Base-by-base conservation (phyloP, 2,888 invertebrate species). In the Nephrotoma appendiculata region DNA sequence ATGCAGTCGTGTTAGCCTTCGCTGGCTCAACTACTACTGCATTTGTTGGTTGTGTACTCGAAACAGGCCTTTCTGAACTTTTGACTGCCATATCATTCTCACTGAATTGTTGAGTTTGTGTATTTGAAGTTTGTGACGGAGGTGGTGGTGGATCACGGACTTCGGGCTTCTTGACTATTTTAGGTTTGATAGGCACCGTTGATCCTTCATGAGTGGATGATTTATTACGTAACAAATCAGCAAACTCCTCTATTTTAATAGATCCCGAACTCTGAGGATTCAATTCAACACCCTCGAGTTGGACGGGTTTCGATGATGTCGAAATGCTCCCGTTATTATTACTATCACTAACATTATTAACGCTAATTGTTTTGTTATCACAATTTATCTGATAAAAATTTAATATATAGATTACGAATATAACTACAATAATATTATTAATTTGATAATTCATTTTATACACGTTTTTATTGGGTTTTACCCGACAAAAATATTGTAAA, bases 361-460 rank as follows among this genome's bases (percentile, higher is more conserved):
- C 19, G 5, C 15, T 44, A 44, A 44, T 44, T 44, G 85, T 42
- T 42, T 85, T 15, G 7, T 85, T 44, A 85, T 85, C 85, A 85
- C 85, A 85, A 85, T 85, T 44, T 85, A 85, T 85, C 44, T 41
- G 19, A 85, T 85, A 85, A 85, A 85, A 43, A 85, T 15, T 44
- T 85, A 85, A 85, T 15, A 43, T 11, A 44, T 44, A 42, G n/a
- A 42, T 44, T 85, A 85, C 19, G 7, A 85, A 44, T 85, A 44
- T 44, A 15, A 85, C 31, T 71, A 71, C 15, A 57, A 57, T 71
- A 31, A 7, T 71, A 71, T 11, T 71, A 71, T 71, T 71, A 71
- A 71, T 31, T 71, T 71, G 71, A n/a, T 31, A 71, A 71, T 71
- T 71, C 71, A 71, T 71, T 71, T 71, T 11, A 9, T 71, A 7